phyloP scores from a whole-genome alignment of 2,797 vertebrate species.

The Typhlichthys eigenmanni region DNA sequence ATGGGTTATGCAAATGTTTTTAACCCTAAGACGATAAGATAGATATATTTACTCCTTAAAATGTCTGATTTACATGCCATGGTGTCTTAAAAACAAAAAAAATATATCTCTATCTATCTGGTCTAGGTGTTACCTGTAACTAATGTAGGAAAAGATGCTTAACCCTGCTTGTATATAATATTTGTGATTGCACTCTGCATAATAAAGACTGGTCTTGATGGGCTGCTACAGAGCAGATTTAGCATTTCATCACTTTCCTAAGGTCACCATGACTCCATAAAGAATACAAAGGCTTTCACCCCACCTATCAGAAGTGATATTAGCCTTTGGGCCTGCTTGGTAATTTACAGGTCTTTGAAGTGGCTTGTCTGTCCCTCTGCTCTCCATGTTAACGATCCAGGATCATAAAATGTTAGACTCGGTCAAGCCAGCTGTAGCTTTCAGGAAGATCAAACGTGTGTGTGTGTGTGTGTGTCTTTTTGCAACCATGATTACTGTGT shows the following conservation, averaged over 20 bases:
- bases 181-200: no score
- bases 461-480: background rate
- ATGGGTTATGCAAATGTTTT: no score
- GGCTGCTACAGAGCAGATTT: no score
- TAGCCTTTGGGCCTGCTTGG: constrained; percentile 8
- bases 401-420: constrained; percentile 18
- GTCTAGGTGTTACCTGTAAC: no score
- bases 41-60: background rate
- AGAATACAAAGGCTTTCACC: constrained; percentile 23
- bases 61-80: background rate
- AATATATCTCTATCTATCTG: no score
- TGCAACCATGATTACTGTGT: background rate
- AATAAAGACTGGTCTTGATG: no score
- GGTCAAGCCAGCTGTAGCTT: constrained; percentile 44
- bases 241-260: constrained; percentile 21
- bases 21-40: no score
- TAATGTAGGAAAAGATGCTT: no score
- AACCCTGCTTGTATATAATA: no score
- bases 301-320: constrained; percentile 33
- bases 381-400: constrained; percentile 30
- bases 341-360: constrained; percentile 27
- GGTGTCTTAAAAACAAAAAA: no score
- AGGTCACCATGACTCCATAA: constrained; percentile 59
- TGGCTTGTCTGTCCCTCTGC: constrained; percentile 14
- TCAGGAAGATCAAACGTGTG: constrained; percentile 33